These are phyloP conservation scores for Tetranychus piercei DNA, from an alignment of 2,888 invertebrate species.

Conservation along the genomic window DNA sequence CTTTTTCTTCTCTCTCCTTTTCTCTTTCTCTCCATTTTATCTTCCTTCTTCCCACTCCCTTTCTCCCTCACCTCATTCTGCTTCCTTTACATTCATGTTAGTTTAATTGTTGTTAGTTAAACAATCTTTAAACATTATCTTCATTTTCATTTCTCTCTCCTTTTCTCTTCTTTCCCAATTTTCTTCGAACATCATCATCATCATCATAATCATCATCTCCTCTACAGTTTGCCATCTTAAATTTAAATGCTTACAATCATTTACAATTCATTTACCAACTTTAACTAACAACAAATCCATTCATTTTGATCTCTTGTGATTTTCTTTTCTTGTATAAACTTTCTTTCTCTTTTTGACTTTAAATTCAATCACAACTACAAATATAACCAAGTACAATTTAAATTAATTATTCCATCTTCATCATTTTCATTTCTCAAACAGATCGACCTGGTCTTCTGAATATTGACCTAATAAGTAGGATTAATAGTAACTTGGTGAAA, in stretches of 20 bases:
- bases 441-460: slow-evolving; percentile 85
- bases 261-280: neutral
- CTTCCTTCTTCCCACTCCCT: neutral
- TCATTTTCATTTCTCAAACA: slow-evolving; percentile 27
- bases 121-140: slow-evolving; percentile 3
- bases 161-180: slow-evolving; percentile 5
- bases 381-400: neutral
- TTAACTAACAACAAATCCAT: neutral
- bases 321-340: neutral
- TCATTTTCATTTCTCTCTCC: neutral
- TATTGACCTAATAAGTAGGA: slow-evolving; percentile 72
- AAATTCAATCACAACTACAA: neutral
- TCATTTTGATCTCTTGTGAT: neutral
- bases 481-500: slow-evolving; percentile 69
- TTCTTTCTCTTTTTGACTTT: no score
- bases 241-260: neutral
- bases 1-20: neutral
- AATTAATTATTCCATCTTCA: slow-evolving; percentile 19
- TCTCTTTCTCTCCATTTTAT: neutral
- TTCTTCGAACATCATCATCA: neutral
- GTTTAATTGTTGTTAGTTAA: neutral
- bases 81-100: slow-evolving; percentile 2
- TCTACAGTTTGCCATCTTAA: neutral
- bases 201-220: neutral
- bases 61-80: slow-evolving; percentile 7